A percentile compares a stretch with the other conserved stretches of the same genome.
Conservation (phyloP, 2,797 vertebrate genomes). For the Tragopan temminckii region DNA sequence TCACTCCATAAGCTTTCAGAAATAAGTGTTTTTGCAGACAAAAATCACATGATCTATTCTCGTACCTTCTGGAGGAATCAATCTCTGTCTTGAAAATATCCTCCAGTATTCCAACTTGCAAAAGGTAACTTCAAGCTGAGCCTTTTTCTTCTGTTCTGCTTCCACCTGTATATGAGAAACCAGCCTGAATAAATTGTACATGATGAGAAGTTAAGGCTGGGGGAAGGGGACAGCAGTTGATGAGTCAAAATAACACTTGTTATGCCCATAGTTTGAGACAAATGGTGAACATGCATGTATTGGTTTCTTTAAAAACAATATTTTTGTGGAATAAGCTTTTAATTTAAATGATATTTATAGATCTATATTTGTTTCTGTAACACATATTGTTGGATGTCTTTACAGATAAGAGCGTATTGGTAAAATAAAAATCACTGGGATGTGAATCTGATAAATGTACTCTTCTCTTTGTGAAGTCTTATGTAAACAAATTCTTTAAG, state of each 20-base stretch:
- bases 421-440: neutral
- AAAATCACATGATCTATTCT: neutral
- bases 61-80: neutral
- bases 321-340: neutral
- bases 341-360: neutral
- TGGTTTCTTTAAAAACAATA: neutral
- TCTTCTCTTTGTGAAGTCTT: neutral
- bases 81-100: accelerated
- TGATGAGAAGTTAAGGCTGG: neutral
- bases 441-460: neutral
- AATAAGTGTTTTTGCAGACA: neutral
- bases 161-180: neutral
- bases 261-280: neutral
- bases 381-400: neutral
- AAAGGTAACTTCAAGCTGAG: neutral
- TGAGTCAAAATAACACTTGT: neutral
- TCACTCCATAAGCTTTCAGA: neutral
- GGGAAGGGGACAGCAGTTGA: neutral
- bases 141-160: neutral
- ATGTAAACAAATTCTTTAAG: neutral
- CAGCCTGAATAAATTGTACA: accelerated
- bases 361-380: neutral
- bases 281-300: neutral
- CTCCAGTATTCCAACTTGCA: neutral
- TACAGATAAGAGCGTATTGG: neutral